Evolutionary conservation across 2,888 invertebrate genomes (phyloP), one percentile per base, ranked within the genome.

Genomic region (Parnassius smintheus): DNA sequence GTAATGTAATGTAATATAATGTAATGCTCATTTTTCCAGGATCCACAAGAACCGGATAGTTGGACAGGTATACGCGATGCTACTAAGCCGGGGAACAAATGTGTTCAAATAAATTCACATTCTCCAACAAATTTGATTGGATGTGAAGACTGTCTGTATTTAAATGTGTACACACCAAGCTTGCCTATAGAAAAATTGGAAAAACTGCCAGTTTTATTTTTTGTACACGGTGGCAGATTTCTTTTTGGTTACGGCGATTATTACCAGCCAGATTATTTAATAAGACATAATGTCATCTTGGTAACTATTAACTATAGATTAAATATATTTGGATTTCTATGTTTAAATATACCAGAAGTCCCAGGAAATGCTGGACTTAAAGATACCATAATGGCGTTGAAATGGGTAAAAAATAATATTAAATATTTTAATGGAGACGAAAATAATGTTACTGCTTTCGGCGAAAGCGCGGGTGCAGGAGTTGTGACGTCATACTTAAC

Each of bases 161-260:
- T 95, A 61, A 95, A 95, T 73, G 92, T 95, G 1, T 94, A 94
- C 78, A 93, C 94, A 0, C 95, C 95, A 46, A 81, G 84, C 63
- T 81, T 94, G 72, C 87, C 86, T 66, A 4, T 45, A 0, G 77
- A 85, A 42, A 82, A 85, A 63, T 63, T 71, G 8, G 68, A 80
- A 59, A 82, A 83, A 49, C 75, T 88, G 11, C 93, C 93, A 0
- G 93, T 93, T 0, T 72, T 94, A 74, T 89, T 93, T 63, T 93
- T 92, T 77, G 82, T 93, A 10, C 93, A 94, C 48, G 94, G 94
- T 1, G 93, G 94, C 0, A 88, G 93, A 58, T 86, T 93, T 67
- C 72, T 93, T 1, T 82, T 92, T 4, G 94, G 94, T 0, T 89
- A 91, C 10, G 93, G 93, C 0, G 86, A 92, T 65, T 91, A 90